Evolutionary conservation across 1,140 invertebrate genomes (phyloP), one percentile per base, ranked within the genome.

Genomic region (Sycophaga agraensis): DNA sequence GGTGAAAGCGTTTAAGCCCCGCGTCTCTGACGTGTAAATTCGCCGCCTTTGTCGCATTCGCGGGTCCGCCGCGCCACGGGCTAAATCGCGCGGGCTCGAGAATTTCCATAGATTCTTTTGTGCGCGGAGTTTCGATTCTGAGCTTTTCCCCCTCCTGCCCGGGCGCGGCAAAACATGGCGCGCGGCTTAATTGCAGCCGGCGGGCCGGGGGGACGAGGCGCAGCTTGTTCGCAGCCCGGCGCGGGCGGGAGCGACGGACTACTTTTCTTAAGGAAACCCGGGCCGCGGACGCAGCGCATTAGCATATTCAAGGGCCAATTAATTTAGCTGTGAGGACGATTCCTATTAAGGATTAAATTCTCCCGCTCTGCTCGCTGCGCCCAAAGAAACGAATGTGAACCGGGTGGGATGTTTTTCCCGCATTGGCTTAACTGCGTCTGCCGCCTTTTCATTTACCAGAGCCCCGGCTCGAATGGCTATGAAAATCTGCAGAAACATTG

Each of bases 231-330:
- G 17, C 16, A n/a, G n/a, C n/a, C n/a, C n/a, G n/a, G n/a, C n/a
- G n/a, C n/a, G n/a, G n/a, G n/a, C n/a, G n/a, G n/a, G n/a, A n/a
- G 28, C 4, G 28, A 31, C 4, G 28, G 28, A 11, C 24, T 50
- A 42, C 46, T 59, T 59, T 42, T 59, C 46, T 50, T 59, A 31
- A n/a, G 28, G 28, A 4, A 11, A 11, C 28, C 11, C 5, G 11
- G 11, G 28, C 5, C 26, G 14, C 40, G 26, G 49, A 53, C 28
- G 17, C 21, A 6, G 16, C 8, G 22, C 21, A 62, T 62, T 62
- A 62, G 59, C 59, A 62, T 55, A 62, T 40, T 62, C 43, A 39
- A 55, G 42, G 22, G 42, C 34, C 40, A 43, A 55, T 55, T 62
- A 48, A 62, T 62, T 54, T 49, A 14, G 17, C 5, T 46, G 14